These are phyloP conservation scores for Matsumyia berberina DNA, from an alignment of 2,888 invertebrate genomes.

Conservation along the genomic window DNA sequence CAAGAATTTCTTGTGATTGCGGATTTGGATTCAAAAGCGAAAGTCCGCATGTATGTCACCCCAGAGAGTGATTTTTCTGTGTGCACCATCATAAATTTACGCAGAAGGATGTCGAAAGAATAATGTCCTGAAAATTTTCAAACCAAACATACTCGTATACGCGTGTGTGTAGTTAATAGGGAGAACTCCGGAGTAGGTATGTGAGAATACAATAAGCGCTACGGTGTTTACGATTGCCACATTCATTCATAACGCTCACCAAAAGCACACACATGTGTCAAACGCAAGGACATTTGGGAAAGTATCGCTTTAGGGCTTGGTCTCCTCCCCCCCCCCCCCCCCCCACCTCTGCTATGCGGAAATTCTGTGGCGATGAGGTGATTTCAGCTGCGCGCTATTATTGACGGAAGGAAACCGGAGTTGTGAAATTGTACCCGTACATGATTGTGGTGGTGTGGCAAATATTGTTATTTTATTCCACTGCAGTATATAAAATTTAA, in stretches of 20 bases:
- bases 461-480: conserved; percentile 12
- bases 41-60: conserved; percentile 64
- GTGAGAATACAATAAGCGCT: conserved; percentile 18
- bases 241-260: conserved; percentile 40
- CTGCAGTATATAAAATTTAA: conserved; percentile 6
- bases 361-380: conserved; percentile 20
- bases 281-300: conserved; percentile 43
- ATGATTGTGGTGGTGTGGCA: not conserved
- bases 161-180: conserved; percentile 6
- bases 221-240: conserved; percentile 54
- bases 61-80: conserved; percentile 59
- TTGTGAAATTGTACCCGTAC: conserved; percentile 1
- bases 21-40: conserved; percentile 51
- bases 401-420: conserved; percentile 19
- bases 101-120: conserved; percentile 53
- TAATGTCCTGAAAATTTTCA: conserved; percentile 57
- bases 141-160: not conserved
- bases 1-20: conserved; percentile 42
- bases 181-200: too few relatives aligned
- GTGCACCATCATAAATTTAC: conserved; percentile 63
- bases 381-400: conserved; percentile 14
- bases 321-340: not conserved
- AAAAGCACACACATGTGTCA: conserved; percentile 36
- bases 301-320: conserved; percentile 35
- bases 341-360: conserved; percentile 11